Evolutionary conservation across 2,113 vertebrate genomes (phyloP), one percentile per base, ranked within the genome.

Genomic region (Tenrec ecaudatus): DNA sequence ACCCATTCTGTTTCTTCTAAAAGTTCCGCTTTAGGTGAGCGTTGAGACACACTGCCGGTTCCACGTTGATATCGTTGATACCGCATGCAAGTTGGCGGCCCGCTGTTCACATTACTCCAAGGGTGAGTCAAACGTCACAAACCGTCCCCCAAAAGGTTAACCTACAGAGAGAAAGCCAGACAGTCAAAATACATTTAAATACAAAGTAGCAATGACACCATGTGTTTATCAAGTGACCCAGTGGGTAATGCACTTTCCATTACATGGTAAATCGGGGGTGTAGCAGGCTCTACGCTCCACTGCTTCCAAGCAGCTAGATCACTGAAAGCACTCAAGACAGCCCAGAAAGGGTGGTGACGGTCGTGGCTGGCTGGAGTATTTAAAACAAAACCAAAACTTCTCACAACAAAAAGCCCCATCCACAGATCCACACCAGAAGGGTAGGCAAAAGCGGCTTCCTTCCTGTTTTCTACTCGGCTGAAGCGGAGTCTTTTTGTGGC

Each of bases 1-100:
- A 92, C 97, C 97, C 98, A 98, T 98, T 96, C 91, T 95, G 36
- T 89, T 79, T 53, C 68, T 97, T 95, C 87, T 14, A 84, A 10
- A 83, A 90, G 85, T 86, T 96, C 53, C 16, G 38, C 92, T 58
- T 95, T 3, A 38, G 78, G 76, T n/a, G 69, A 86, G 91, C 80
- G 94, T 96, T 77, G 94, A 91, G 58, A 95, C 3, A 71, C 11
- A 60, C 75, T 0, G 2, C 64, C 47, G 29, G 16, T 90, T 96
- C 73, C 6, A 77, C 47, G 75, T 0, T 12, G 80, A 71, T 82
- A 77, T 38, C 47, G 75, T 0, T 12, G 80, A 71, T 82, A 77
- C 40, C 80, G 85, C 8, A 83, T 12, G 60, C 78, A 92, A 90
- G 4, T 58, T 29, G 31, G 89, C 23, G 31, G 88, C 85, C 68